Evolutionary conservation across 2,888 invertebrate species (phyloP), one percentile per base, ranked within the genome.

Genomic region (Caenorhabditis japonica): DNA sequence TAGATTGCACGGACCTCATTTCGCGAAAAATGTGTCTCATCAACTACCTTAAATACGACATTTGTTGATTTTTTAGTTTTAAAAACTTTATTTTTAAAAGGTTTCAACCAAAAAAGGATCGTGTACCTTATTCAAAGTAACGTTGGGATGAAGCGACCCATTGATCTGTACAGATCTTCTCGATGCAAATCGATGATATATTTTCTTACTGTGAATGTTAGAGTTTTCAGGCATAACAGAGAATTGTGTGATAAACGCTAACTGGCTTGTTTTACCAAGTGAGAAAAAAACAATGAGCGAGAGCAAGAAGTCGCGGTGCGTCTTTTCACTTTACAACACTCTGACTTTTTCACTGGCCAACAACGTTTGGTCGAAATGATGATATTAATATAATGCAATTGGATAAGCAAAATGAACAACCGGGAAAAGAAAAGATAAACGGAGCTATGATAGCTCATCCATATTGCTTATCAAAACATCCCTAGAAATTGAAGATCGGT

Each of bases 1-100:
- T 85, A 85, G 27, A 85, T 81, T 38, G 83, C 77, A 52, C 80
- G 76, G 5, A 85, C 78, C 51, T 85, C 85, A 44, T 81, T 81
- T 59, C 75, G 76, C 3, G 83, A 84, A 64, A 85, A 85, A 51
- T 85, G 83, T 1, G 84, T 85, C 36, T 84, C 83, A 12, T 82
- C 77, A 1, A 82, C 80, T 5, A 84, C 82, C 84, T 84, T 56
- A 27, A 80, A 72, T 13, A 25, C 0, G 3, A 2, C 8, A 27
- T 1, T 39, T 30, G 15, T 8, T 33, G 34, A 25, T 1, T 4
- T 44, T 34, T 46, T 5, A n/a, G 23, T 15, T 5, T 1, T 12
- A 36, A 46, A 27, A 46, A 36, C 2, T 19, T 39, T 36, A 10
- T 33, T 5, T 44, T 36, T 27, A 1, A 19, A 34, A 68, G n/a